A percentile compares a stretch with the other conserved stretches of the same genome.
These are phyloP conservation scores for Therioaphis trifolii DNA, from an alignment of 2,888 invertebrate species.

Conservation along the genomic window DNA sequence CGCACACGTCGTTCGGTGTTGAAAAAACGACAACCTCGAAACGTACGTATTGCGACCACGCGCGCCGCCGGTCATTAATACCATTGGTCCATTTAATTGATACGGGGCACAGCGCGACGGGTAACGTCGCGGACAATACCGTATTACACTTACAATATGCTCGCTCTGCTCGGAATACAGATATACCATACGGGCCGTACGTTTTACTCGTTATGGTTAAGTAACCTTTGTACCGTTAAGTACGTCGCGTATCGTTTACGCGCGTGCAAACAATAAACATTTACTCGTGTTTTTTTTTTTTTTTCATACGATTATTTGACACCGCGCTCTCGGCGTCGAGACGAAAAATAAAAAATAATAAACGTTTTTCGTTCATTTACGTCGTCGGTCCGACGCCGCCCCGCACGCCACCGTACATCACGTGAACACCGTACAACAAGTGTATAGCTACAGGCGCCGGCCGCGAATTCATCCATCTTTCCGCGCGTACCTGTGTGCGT, in stretches of 20 bases:
- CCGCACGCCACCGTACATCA: not conserved
- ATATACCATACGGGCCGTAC: not conserved
- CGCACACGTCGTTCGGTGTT: too few relatives aligned
- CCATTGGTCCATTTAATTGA: conserved; percentile 50
- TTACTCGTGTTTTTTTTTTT: conserved; percentile 3
- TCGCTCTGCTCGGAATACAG: conserved; percentile 31
- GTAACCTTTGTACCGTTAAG: conserved; percentile 45
- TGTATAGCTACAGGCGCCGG: too few relatives aligned
- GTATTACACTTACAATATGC: conserved; percentile 35
- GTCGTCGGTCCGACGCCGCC: too few relatives aligned
- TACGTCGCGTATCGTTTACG: conserved; percentile 32
- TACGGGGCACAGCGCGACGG: conserved; percentile 12
- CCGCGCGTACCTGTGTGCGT: too few relatives aligned
- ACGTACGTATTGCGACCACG: not conserved
- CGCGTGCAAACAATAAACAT: conserved; percentile 40
- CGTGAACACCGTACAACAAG: too few relatives aligned
- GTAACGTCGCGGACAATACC: conserved; percentile 42
- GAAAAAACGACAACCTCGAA: not conserved
- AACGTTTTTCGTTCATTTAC: not conserved
- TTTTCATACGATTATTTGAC: not conserved
- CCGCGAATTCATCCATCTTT: too few relatives aligned
- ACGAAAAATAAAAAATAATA: too few relatives aligned
- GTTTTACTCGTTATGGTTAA: conserved; percentile 55
- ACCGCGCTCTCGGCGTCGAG: too few relatives aligned
- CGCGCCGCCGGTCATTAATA: conserved; percentile 39